Evolutionary conservation across 2,113 vertebrate species (phyloP).

Genomic region (Aplodontia rufa): DNA sequence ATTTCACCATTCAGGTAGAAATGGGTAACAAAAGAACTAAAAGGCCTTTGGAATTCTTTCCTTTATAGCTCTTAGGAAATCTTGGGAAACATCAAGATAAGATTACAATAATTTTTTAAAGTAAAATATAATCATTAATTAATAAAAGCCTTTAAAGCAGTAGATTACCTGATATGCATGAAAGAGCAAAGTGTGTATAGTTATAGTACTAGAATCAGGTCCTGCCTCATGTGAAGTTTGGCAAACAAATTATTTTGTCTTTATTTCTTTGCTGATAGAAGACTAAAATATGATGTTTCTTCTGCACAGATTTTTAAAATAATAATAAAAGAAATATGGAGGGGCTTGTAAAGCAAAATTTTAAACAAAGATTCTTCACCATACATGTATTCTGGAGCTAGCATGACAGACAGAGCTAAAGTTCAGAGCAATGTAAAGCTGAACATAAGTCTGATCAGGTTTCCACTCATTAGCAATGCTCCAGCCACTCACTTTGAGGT

Average conservation of each 20-base stretch:
- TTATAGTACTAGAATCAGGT: neutral
- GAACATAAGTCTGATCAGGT: neutral
- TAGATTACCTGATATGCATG: neutral
- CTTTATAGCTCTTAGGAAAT: neutral
- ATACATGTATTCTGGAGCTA: neutral
- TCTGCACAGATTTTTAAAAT: fast-evolving
- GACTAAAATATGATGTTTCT: neutral
- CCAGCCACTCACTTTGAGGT: too few relatives aligned
- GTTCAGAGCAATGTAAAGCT: fast-evolving
- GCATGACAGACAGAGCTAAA: neutral
- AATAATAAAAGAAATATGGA: neutral
- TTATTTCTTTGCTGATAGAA: neutral
- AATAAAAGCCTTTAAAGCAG: neutral
- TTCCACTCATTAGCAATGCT: neutral
- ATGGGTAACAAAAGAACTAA: neutral
- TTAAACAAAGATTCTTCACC: neutral
- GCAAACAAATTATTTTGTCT: neutral
- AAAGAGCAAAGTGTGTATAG: neutral
- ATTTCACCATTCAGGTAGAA: neutral
- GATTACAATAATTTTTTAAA: neutral
- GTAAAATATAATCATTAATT: neutral
- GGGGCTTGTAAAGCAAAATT: neutral
- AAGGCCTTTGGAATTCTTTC: neutral
- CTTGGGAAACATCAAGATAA: neutral
- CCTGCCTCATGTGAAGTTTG: neutral